Base-by-base conservation (phyloP, 2,113 vertebrate species). In the Aepyceros melampus region DNA sequence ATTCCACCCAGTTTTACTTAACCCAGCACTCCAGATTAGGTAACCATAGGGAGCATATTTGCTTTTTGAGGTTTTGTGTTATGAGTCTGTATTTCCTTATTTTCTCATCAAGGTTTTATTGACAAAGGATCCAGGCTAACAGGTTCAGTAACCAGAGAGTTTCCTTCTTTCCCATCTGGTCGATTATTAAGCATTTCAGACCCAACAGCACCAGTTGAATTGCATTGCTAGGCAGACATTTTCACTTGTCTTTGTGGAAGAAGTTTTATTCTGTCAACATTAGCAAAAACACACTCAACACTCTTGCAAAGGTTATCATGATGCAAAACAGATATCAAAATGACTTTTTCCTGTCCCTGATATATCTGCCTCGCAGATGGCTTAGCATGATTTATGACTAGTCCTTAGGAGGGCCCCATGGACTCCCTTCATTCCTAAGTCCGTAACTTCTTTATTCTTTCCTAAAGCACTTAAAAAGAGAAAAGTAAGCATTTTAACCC, bases 261-360 rank as follows among this genome's bases (percentile, higher is more conserved):
- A 87, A 92, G 91, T 83, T 58, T 74, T 67, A 0, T 95, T 87
- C 85, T 96, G 96, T 97, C 97, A 96, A 58, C 92, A 96, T 97
- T 94, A 95, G 97, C 94, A 88, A 94, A 98, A 98, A 86, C 93
- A 76, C 86, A 60, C 95, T 94, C 95, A 84, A 27, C 94, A 36
- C 96, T 93, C 95, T 92, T 76, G 83, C 91, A 58, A 47, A 94
- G 90, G 90, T 95, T 87, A 87, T 92, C 95, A 62, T 96, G 79
- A 97, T 96, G 96, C 97, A 95, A 84, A 96, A 84, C 97, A 96
- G 96, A 94, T 67, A 91, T 93, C 91, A 53, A 81, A 97, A 87
- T 49, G 95, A 94, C 95, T 93, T 89, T 58, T 96, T 79, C 29
- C 95, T 92, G 71, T 87, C 93, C 84, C 91, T 56, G 92, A 14